phyloP scores from a whole-genome alignment of 2,113 vertebrate genomes.

The Tachysurus vachellii region DNA sequence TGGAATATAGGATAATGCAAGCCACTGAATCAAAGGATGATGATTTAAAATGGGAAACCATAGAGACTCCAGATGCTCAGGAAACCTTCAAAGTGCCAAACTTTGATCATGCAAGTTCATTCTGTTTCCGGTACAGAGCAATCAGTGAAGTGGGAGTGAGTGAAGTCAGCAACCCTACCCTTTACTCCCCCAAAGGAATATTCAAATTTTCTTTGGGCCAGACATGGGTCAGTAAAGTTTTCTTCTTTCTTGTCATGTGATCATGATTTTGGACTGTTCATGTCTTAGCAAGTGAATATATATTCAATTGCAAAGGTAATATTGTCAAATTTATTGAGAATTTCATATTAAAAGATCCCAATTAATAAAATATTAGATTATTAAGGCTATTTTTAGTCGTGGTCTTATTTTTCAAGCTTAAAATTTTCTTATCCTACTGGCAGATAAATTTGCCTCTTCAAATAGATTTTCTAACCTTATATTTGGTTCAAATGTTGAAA shows the following conservation, averaged over 20 bases:
- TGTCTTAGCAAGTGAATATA: too few relatives aligned
- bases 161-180: background rate
- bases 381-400: background rate
- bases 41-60: background rate
- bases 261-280: too few relatives aligned
- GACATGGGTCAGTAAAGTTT: background rate
- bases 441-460: too few relatives aligned
- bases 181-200: background rate
- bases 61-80: background rate
- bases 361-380: background rate
- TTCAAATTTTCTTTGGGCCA: background rate
- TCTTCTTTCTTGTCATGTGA: too few relatives aligned
- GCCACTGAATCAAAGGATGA: background rate
- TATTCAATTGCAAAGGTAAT: too few relatives aligned
- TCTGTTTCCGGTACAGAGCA: constrained; percentile 7
- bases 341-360: background rate
- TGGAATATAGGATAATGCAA: constrained; percentile 18
- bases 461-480: too few relatives aligned
- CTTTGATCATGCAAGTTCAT: background rate
- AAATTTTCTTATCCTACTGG: background rate
- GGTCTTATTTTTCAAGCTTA: background rate
- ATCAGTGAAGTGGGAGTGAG: constrained; percentile 38
- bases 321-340: background rate
- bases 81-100: constrained; percentile 25
- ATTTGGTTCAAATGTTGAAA: too few relatives aligned